Evolutionary conservation across 2,888 invertebrate species (phyloP).

Genomic region (Magallana nippona): DNA sequence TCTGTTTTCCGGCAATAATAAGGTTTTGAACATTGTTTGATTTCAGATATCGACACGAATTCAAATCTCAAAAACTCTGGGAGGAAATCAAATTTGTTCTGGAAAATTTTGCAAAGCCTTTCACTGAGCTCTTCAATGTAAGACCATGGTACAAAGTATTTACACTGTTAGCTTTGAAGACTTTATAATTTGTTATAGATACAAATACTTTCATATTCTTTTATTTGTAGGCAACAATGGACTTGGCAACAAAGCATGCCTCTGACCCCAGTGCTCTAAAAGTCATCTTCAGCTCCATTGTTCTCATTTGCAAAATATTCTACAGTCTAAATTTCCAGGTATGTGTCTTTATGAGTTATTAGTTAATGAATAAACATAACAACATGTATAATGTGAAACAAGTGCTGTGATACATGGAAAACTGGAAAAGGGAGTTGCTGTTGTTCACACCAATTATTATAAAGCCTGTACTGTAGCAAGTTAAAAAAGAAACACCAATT

Average conservation of each 20-base stretch:
- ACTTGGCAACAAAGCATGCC: slow-evolving; percentile 88
- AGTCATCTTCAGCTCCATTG: slow-evolving; percentile 93
- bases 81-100: slow-evolving; percentile 97
- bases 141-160: slow-evolving; percentile 67
- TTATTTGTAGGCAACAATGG: slow-evolving; percentile 88
- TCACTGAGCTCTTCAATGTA: slow-evolving; percentile 94
- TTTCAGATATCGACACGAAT: slow-evolving; percentile 91
- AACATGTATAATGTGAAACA: background rate
- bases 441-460: too few species aligned
- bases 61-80: slow-evolving; percentile 96
- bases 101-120: slow-evolving; percentile 94
- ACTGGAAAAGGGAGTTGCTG: too few species aligned
- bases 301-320: slow-evolving; percentile 95
- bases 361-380: background rate
- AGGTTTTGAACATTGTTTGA: slow-evolving; percentile 26
- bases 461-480: too few species aligned
- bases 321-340: slow-evolving; percentile 97
- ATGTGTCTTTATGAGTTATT: slow-evolving; percentile 54
- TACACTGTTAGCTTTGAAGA: background rate
- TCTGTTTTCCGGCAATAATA: too few species aligned
- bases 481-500: too few species aligned
- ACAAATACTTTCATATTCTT: background rate
- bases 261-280: slow-evolving; percentile 88
- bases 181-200: background rate
- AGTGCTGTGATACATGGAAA: too few species aligned